Base-by-base conservation (phyloP, 2,888 invertebrate genomes). In the Agapetus fuscipes region DNA sequence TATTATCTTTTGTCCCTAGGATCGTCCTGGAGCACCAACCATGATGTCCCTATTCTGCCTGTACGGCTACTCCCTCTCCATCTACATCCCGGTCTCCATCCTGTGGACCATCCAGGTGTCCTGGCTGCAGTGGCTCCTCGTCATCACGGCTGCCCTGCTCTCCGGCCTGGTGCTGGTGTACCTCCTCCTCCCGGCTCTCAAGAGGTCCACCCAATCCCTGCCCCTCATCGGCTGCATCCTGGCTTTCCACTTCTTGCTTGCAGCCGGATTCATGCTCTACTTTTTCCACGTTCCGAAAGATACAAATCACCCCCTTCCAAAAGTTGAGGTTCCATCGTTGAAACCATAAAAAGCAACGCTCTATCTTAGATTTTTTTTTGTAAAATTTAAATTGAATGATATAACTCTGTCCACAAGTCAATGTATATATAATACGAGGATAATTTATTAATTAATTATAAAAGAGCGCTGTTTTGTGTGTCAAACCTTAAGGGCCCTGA, bases 1-100 rank as follows among this genome's bases (percentile, higher is more conserved):
- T 20, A 20, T 9, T 6, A 20, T 20, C 4, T 20, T 20, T 20
- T 20, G 20, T 20, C 30, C 48, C 53, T 63, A 60, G 12, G 63
- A 76, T 64, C 59, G 66, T 7, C 59, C 67, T 13, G 64, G 67
- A 17, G 64, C 73, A 1, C 81, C 83, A 13, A 74, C 82, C 13
- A 71, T 90, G 56, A 70, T 95, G 50, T 90, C 96, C 49, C 72
- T 96, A 7, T 76, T 96, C 56, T 95, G 94, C 59, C 73, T 95
- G 7, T 97, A 96, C 56, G 97, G 96, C 6, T 97, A 97, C 62
- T 94, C 94, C 0, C 67, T 97, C 30, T 80, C 90, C 20, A 87
- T 95, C 54, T 97, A 91, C 64, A 80, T 97, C 54, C 96, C 96
- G 3, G 84, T 93, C 6, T 87, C 94, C 2, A 78, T 95, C 48